Base-by-base conservation (phyloP, 1,140 invertebrate genomes). In the Platyscapa corneri region DNA sequence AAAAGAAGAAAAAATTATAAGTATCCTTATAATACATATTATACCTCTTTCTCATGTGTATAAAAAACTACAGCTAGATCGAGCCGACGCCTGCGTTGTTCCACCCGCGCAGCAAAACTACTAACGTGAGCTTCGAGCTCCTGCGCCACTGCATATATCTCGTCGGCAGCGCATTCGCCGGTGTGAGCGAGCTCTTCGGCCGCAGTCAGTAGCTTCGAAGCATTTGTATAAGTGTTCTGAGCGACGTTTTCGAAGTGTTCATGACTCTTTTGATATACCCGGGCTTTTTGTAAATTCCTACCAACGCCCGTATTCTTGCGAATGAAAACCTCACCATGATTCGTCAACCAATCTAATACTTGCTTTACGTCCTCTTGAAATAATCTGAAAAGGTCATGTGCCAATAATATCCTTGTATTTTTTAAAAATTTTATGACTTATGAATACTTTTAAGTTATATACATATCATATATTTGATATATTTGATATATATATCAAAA, bases 301-400 rank as follows among this genome's bases (percentile, higher is more conserved):
- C 99, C 99, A 85, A 99, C 98, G 23, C 98, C 97, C 10, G 97
- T 97, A 92, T 99, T 99, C 92, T 99, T 99, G 88, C 97, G 95
- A 46, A 99, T 95, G 91, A 99, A 99, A 6, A 99, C 98, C 94
- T 99, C 98, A n/a, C 99, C 99, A 91, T 99, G 99, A 90, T 99
- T 99, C 82, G 98, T 97, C 76, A 99, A 91, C 99, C 99, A 99
- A 89, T 99, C 98, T 76, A 99, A 94, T 53, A 99, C 98, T 96
- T 97, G 97, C 91, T 97, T 96, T 14, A 98, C 98, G 93, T 99
- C 98, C 90, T 99, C 98, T 93, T 99, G 98, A 92, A 99, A 99
- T 39, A 99, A 94, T 87, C 93, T 93, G 75, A 0, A 76, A 87
- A 78, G 27, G 8, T 34, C 67, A 39, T 0, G 67, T 32, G 65